phyloP scores from a whole-genome alignment of 2,113 vertebrate genomes.

The Eretmochelys imbricata region DNA sequence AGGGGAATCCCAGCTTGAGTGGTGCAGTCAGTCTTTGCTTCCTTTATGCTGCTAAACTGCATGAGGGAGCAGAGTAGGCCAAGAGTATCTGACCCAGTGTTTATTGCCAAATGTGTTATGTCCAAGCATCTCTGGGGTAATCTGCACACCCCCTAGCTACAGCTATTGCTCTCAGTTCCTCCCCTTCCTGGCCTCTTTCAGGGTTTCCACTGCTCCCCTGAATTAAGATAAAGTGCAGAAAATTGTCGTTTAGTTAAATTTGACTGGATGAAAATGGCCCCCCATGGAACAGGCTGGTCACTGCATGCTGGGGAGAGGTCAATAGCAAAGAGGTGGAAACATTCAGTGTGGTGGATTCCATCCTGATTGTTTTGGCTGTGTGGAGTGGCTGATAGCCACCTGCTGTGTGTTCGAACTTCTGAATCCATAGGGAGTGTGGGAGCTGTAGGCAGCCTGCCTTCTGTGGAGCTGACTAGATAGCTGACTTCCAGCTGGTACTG shows the following conservation, averaged over 20 bases:
- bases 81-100: neutral
- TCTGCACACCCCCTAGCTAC: accelerated
- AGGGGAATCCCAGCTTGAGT: neutral
- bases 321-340: slow-evolving; percentile 31
- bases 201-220: neutral
- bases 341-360: slow-evolving; percentile 43
- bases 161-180: neutral
- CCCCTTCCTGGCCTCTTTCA: neutral
- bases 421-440: neutral
- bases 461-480: accelerated
- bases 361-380: slow-evolving; percentile 17
- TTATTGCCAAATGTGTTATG: neutral
- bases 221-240: neutral
- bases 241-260: neutral
- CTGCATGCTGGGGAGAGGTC: slow-evolving; percentile 33
- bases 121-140: neutral
- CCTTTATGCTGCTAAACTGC: neutral
- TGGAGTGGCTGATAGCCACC: slow-evolving; percentile 41
- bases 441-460: neutral
- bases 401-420: neutral
- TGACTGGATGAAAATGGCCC: neutral
- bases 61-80: neutral
- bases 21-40: neutral
- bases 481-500: neutral
- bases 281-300: neutral